Evolutionary conservation across 2,888 invertebrate species (phyloP), one percentile per base, ranked within the genome.

Genomic region (Dendrolimus pini): DNA sequence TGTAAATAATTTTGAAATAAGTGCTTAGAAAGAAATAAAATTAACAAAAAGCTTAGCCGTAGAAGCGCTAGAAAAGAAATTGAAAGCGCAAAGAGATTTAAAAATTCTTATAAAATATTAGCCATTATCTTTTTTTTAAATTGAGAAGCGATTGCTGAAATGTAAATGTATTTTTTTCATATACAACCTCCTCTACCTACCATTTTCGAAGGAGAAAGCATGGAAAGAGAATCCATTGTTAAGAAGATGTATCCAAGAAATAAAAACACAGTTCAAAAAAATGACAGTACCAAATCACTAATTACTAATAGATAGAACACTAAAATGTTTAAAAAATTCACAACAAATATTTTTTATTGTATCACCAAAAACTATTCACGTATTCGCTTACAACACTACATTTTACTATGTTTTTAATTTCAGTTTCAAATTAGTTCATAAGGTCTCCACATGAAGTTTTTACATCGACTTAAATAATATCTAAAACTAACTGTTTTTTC

Each of bases 121-220:
- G 47, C 47, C 7, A 47, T 47, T 12, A 9, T 47, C 12, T 3
- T 47, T 6, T 3, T 30, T 6, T 30, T 6, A 30, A 30, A 30
- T 30, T 30, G 47, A 47, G 47, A 47, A 47, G 47, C 47, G 47
- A 47, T 47, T 12, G 47, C 47, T 47, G 47, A 47, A 47, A 47
- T 30, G 59, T 66, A 58, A 57, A 59, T 59, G 61, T 60, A 61
- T 65, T 61, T 81, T 69, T 78, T 83, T 77, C 76, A 61, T 82
- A 89, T 89, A 90, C 90, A 90, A 90, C 90, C 90, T 90, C 90
- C 73, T 89, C 89, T 85, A 86, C 90, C 90, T 90, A 90, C 90
- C 90, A 90, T 85, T 76, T 89, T 89, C 82, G 89, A 85, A 83
- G 90, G 84, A 86, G 89, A 85, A 75, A 89, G 89, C 90, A 89